Conservation (phyloP, 2,888 invertebrate genomes). For the Conomelus anceps region DNA sequence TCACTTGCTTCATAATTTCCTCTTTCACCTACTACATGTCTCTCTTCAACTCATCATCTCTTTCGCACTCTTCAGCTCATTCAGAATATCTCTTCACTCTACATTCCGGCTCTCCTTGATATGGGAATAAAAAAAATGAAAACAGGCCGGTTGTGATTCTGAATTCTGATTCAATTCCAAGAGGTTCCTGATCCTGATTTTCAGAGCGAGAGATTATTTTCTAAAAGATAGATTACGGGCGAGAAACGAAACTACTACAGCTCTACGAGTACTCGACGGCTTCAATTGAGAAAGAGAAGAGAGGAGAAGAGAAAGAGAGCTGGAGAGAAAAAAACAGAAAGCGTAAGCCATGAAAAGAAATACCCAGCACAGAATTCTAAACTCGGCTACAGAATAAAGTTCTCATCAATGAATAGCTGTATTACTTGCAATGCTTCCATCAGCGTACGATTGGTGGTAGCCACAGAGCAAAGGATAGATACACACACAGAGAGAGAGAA, state of each 20-base stretch:
- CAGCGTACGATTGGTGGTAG: background rate
- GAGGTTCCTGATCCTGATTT: background rate
- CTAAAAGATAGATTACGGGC: background rate
- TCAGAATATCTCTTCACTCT: background rate
- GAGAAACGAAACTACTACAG: background rate
- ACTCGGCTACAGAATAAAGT: background rate
- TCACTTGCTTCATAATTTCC: too few species aligned
- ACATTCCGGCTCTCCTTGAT: background rate
- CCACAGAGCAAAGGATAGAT: background rate
- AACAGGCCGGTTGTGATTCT: background rate
- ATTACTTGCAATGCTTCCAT: background rate
- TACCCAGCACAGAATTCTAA: background rate
- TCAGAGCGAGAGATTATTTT: background rate
- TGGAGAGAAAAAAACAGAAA: background rate
- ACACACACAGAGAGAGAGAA: background rate
- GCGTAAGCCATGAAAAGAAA: background rate
- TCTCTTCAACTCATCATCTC: background rate
- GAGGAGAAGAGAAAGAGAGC: too few species aligned
- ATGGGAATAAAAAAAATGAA: background rate
- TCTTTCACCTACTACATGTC: background rate
- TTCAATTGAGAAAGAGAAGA: background rate
- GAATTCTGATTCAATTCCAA: background rate
- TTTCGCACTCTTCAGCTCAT: background rate
- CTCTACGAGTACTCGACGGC: background rate
- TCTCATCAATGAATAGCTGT: background rate